Conservation (phyloP, 23 tunicate species). For the Styela plicata region DNA sequence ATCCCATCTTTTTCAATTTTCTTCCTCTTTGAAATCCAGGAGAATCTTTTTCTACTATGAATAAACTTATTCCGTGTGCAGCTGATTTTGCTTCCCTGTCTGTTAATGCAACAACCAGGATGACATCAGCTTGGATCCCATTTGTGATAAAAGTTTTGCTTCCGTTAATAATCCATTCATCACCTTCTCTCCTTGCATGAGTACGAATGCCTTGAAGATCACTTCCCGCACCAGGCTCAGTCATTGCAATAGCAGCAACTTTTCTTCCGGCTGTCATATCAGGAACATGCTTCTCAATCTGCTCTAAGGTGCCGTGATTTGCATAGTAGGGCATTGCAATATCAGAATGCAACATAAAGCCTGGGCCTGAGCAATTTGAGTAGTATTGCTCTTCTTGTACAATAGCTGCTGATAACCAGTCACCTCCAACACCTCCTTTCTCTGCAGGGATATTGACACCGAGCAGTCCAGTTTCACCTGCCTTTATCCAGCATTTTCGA, state of each 20-base stretch:
- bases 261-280: conserved; percentile 90
- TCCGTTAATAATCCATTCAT: conserved; percentile 93
- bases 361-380: conserved; percentile 88
- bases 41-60: conserved; percentile 75
- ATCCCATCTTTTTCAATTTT: conserved; percentile 90
- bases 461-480: conserved; percentile 84
- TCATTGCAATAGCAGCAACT: conserved; percentile 85
- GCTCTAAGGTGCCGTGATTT: conserved; percentile 95
- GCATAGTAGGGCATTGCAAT: conserved; percentile 93
- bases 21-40: conserved; percentile 95
- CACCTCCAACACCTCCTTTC: conserved; percentile 97
- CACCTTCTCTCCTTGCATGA: conserved; percentile 85
- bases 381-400: conserved; percentile 98
- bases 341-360: conserved; percentile 89
- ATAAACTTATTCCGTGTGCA: conserved; percentile 96
- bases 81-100: conserved; percentile 90
- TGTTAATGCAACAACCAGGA: conserved; percentile 85
- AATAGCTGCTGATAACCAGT: conserved; percentile 94
- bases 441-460: conserved; percentile 77
- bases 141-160: conserved; percentile 96
- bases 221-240: conserved; percentile 85
- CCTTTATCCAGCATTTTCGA: conserved; percentile 78
- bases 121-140: conserved; percentile 94
- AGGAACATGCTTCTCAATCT: conserved; percentile 83
- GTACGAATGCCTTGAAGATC: conserved; percentile 96